phyloP scores from a whole-genome alignment of 2,113 vertebrate species.

The Datnioides undecimradiatus region DNA sequence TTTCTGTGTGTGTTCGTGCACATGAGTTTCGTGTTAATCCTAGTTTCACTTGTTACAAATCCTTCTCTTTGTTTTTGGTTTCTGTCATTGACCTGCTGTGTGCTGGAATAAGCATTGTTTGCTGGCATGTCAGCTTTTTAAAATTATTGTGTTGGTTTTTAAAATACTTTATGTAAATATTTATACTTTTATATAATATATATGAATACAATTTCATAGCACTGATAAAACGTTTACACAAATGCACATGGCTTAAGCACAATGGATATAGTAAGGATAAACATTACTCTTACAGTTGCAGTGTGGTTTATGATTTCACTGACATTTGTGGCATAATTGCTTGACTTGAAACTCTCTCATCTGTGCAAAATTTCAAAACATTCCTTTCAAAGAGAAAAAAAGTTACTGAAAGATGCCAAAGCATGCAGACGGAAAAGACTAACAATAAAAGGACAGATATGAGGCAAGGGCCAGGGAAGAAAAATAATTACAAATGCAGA shows the following conservation, averaged over 20 bases:
- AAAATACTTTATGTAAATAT: neutral
- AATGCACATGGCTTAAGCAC: neutral
- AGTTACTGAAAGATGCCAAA: slow-evolving; percentile 30
- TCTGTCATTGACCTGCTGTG: neutral
- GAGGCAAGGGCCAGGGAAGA: slow-evolving; percentile 8
- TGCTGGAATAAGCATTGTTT: neutral
- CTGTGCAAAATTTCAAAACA: slow-evolving; percentile 39
- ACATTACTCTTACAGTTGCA: neutral
- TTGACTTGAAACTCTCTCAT: slow-evolving; percentile 29
- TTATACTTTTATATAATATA: neutral
- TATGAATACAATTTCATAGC: neutral
- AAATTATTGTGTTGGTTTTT: neutral
- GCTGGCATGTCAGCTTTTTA: neutral
- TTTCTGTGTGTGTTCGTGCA: neutral
- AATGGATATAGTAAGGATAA: neutral
- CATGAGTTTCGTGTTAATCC: slow-evolving; percentile 29
- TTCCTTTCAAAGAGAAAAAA: slow-evolving; percentile 32
- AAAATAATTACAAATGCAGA: slow-evolving; percentile 64
- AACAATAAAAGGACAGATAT: slow-evolving; percentile 27
- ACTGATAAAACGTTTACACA: slow-evolving; percentile 4
- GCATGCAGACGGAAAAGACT: slow-evolving; percentile 13
- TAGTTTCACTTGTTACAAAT: slow-evolving; percentile 39
- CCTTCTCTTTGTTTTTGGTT: slow-evolving; percentile 19
- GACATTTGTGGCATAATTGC: slow-evolving; percentile 25
- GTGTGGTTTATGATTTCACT: slow-evolving; percentile 4